Evolutionary conservation across 2,888 invertebrate genomes (phyloP).

Genomic region (Ophion slaviceki): DNA sequence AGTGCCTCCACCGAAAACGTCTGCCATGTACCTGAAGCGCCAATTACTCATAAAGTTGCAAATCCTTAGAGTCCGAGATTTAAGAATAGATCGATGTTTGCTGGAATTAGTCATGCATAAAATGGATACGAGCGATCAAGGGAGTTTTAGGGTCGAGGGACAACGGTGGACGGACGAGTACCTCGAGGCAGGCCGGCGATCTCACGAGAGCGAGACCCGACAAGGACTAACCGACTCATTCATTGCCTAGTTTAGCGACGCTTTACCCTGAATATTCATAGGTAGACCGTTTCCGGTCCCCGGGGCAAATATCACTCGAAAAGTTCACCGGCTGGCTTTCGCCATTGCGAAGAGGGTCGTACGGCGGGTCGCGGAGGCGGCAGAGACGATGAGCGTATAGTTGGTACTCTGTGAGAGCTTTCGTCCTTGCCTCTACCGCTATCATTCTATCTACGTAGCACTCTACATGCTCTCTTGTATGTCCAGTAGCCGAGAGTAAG

Average conservation of each 20-base stretch:
- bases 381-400: slow-evolving; percentile 48
- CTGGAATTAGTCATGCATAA: slow-evolving; percentile 3
- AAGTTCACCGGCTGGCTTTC: slow-evolving; percentile 76
- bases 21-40: neutral
- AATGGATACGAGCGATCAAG: slow-evolving; percentile 45
- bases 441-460: slow-evolving; percentile 30
- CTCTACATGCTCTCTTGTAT: slow-evolving; percentile 31
- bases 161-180: slow-evolving; percentile 62
- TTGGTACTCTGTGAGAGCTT: slow-evolving; percentile 50
- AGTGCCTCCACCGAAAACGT: neutral
- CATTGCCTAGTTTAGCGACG: slow-evolving; percentile 82
- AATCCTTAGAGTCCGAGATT: neutral
- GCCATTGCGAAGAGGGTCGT: slow-evolving; percentile 42
- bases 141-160: slow-evolving; percentile 54
- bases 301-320: slow-evolving; percentile 81
- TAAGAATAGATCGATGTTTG: neutral
- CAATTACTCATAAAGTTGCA: neutral
- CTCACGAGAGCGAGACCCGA: slow-evolving; percentile 68
- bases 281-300: slow-evolving; percentile 76
- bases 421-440: slow-evolving; percentile 40
- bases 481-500: slow-evolving; percentile 31
- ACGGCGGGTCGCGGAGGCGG: slow-evolving; percentile 9
- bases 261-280: slow-evolving; percentile 83
- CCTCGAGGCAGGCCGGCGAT: slow-evolving; percentile 52
- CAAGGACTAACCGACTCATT: slow-evolving; percentile 79